Percentiles rank a stretch among this genome's conserved stretches.
Conservation (phyloP, 2,113 vertebrate genomes). For the Neotragus pygmaeus region DNA sequence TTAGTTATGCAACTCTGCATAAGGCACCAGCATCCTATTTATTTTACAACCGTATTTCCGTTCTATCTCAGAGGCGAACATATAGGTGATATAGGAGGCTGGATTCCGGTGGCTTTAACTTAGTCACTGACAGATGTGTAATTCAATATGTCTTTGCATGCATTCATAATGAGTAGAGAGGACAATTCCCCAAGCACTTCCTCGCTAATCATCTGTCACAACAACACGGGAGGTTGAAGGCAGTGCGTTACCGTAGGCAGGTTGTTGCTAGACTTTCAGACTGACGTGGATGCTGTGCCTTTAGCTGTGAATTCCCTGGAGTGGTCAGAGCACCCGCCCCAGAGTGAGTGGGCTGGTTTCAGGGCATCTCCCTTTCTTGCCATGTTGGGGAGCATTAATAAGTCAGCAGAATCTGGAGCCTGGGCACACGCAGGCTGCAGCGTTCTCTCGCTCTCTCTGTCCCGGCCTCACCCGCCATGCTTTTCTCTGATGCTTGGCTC, state of each 20-base stretch:
- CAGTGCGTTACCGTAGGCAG: neutral
- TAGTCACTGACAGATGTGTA: conserved; percentile 15
- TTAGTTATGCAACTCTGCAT: neutral
- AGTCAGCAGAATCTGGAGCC: neutral
- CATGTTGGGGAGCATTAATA: neutral
- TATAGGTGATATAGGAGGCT: neutral
- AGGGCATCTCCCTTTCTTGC: neutral
- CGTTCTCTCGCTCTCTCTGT: neutral
- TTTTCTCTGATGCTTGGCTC: neutral
- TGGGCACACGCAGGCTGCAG: neutral
- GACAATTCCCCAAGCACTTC: neutral
- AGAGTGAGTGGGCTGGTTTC: neutral
- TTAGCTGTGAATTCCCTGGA: neutral
- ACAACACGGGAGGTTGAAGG: neutral
- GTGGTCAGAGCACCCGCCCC: neutral
- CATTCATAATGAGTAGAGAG: neutral
- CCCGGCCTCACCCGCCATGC: accelerated
- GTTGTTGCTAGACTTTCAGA: neutral
- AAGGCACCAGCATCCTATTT: neutral
- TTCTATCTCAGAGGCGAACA: neutral
- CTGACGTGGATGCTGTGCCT: accelerated
- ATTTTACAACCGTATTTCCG: neutral
- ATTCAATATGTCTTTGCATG: neutral
- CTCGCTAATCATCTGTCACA: conserved; percentile 36
- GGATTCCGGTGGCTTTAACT: neutral